Percentiles rank a stretch among this genome's conserved stretches.
These are phyloP conservation scores for Tor tambroides DNA, from an alignment of 2,113 vertebrate genomes.

Conservation along the genomic window DNA sequence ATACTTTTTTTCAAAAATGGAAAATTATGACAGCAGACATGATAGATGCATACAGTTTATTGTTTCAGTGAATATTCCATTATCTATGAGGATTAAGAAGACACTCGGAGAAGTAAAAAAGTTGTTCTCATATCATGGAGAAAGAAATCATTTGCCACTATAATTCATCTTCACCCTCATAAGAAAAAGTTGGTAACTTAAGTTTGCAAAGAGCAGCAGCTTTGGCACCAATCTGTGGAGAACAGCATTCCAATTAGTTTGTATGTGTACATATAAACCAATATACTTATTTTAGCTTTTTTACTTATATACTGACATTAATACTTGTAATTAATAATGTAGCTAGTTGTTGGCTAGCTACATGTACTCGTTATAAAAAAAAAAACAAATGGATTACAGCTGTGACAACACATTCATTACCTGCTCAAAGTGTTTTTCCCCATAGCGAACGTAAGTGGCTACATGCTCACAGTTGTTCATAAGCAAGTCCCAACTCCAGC, in stretches of 20 bases:
- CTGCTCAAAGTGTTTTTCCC: conserved; percentile 12
- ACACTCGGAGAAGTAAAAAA: background rate
- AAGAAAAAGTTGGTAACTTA: background rate
- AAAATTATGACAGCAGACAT: background rate
- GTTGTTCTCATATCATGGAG: background rate
- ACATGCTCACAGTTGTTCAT: conserved; percentile 1
- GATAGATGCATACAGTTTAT: background rate
- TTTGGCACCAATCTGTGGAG: background rate
- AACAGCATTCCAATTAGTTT: background rate
- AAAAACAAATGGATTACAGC: background rate
- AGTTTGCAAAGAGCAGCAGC: background rate
- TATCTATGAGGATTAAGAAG: background rate
- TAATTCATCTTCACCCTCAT: background rate
- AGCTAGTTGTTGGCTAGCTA: too few relatives aligned
- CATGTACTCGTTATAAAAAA: background rate
- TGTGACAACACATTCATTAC: background rate
- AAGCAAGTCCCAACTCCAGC: background rate
- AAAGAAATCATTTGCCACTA: background rate
- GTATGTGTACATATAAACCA: background rate
- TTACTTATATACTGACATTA: background rate
- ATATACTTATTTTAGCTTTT: background rate
- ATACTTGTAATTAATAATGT: background rate
- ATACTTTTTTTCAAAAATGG: too few relatives aligned
- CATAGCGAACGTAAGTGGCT: background rate
- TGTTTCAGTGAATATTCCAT: background rate